Base-by-base conservation (phyloP, 2,113 vertebrate species). In the Fregata magnificens region DNA sequence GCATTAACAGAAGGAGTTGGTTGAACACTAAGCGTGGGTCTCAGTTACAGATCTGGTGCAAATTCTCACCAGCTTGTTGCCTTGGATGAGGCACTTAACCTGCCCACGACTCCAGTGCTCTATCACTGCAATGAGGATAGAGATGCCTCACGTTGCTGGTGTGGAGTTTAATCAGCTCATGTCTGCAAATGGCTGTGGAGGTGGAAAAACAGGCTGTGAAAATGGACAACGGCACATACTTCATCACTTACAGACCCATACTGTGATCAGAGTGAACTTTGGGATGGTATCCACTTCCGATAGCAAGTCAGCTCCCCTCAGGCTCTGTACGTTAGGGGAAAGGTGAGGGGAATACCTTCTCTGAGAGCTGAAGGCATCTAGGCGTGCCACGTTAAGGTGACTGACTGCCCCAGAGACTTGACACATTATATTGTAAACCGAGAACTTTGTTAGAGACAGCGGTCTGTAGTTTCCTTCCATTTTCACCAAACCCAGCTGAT, bases 121-220 rank as follows among this genome's bases (percentile, higher is more conserved):
- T 71, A 24, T 17, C 87, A 13, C 34, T 26, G 71, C 70, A 25
- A 0, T 8, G n/a, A 69, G 78, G 52, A 5, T 7, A 26, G 85
- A 73, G 28, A 7, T 31, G 24, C 55, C 45, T 90, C 71, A 16
- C 16, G 0, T 14, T 45, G 82, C 69, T 71, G 50, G 16, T 26
- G 34, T 40, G 65, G 63, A 26, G 32, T 66, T 96, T 21, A 77
- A 10, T 70, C 82, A 52, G 55, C 36, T 82, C 36, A 0, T 24
- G 76, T 38, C 88, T 67, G 22, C 32, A 24, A 38, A 88, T 38
- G 42, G 36, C 90, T 40, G 12, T 36, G 67, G 82, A 86, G 61
- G 77, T 90, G 72, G 59, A 74, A 90, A 90, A 92, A 16, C 88
- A 78, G 77, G 59, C 80, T 91, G 83, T 88, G 80, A 78, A 91